phyloP scores from a whole-genome alignment of 2,797 vertebrate genomes.

The Eremophila alpestris region DNA sequence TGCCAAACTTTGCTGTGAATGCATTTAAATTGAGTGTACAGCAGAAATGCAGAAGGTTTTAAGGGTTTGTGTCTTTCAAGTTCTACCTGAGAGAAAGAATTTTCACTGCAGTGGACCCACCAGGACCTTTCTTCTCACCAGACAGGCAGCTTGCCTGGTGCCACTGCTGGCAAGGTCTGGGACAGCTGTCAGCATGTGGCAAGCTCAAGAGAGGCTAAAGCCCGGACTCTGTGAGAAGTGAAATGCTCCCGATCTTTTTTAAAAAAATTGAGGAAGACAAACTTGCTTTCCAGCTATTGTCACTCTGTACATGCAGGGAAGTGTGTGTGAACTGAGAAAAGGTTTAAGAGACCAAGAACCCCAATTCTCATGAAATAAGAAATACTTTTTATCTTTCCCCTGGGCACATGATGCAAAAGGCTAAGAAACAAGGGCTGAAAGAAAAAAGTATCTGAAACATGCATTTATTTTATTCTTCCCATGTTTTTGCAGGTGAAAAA shows the following conservation, averaged over 20 bases:
- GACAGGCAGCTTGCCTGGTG: not conserved
- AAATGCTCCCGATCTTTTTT: not conserved
- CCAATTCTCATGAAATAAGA: not conserved
- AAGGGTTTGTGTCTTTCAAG: not conserved
- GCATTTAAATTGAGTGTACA: not conserved
- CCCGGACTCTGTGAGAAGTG: not conserved
- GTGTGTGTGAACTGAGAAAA: not conserved
- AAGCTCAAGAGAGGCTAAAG: not conserved
- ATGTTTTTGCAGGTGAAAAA: not conserved
- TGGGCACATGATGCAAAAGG: not conserved
- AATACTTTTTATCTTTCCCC: not conserved
- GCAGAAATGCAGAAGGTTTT: not conserved
- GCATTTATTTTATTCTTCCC: not conserved
- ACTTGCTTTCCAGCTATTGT: not conserved
- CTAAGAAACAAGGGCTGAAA: not conserved
- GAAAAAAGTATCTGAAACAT: not conserved
- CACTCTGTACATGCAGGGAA: not conserved
- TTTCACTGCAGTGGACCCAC: not conserved
- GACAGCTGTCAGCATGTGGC: fast-evolving
- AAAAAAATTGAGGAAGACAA: not conserved
- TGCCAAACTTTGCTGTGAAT: not conserved
- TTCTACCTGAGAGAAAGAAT: not conserved
- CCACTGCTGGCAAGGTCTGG: not conserved
- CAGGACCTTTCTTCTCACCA: not conserved
- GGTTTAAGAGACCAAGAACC: not conserved